Base-by-base conservation (phyloP, 1,140 invertebrate species). In the Papilio machaon region DNA sequence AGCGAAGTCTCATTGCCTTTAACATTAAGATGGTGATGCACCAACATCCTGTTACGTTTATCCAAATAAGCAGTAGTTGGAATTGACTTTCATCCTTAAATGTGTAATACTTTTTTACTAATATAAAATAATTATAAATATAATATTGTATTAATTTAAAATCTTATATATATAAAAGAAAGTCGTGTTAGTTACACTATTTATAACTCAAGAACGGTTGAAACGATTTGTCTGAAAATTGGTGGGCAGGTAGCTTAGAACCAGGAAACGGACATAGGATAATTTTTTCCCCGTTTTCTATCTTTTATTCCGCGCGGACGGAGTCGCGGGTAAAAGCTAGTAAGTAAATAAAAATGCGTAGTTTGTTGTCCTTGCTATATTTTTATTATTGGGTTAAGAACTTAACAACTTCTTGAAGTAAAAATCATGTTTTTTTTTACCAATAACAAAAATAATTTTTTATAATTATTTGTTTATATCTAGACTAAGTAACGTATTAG, bases 11-110 rank as follows among this genome's bases (percentile, higher is more conserved):
- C 64, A 15, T 70, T 70, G 64, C 23, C 64, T 70, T 70, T 38
- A 35, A 30, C 64, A 15, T 70, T 1, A 70, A 70, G 1, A 70
- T 70, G 64, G 64, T 35, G 30, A 70, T 70, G 64, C 4, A 70
- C 1, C 30, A 30, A 35, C 64, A 38, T 70, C 64, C 64, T 70
- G 64, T 70, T 70, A 70, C 64, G 30, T 70, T 70, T 70, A 70
- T 15, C 64, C 64, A 70, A 70, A 70, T 70, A 70, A 70, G 64
- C 64, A 13, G 11, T 17, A 30, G 13, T 35, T 35, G 64, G 64
- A 15, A 15, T 30, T 13, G 4, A 70, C 11, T 30, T 35, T 70
- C 23, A 15, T 35, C 64, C 64, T 5, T 64, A 30, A 70, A 38
- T 70, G 35, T 15, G 30, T 64, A 64, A 17, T 15, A 70, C 10